Base-by-base conservation (phyloP, 2,888 invertebrate genomes). In the Exocentrus adspersus region DNA sequence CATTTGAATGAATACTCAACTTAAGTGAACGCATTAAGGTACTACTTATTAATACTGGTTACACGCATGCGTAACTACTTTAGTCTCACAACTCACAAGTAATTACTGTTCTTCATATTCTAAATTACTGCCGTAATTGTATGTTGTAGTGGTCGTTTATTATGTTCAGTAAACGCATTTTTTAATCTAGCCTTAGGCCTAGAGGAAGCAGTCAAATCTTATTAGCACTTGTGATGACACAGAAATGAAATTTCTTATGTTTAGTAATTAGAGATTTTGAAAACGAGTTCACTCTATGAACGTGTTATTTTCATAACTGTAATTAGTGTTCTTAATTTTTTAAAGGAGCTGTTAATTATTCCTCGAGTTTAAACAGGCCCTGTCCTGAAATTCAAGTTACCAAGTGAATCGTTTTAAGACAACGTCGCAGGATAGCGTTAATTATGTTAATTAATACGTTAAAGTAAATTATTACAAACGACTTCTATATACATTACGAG, bases 61-160 rank as follows among this genome's bases (percentile, higher is more conserved):
- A 12, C 9, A 42, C 53, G 53, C 53, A 53, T 53, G 53, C 41
- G 37, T 53, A 41, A 41, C 21, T 12, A 41, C 42, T 21, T 7
- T 16, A 42, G 42, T 21, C 53, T 32, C 16, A n/a, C n/a, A n/a
- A n/a, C 42, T 21, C 32, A 0, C 5, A 16, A 41, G 21, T 53
- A 19, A 19, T 42, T 42, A 24, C 16, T 21, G 14, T 53, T 42
- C 7, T 37, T 41, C 24, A 42, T 53, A n/a, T 28, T 53, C 41
- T 51, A 53, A 53, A 21, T 53, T 53, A 42, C 53, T 37, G 42
- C 53, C 53, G n/a, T 24, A 20, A 37, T 42, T 37, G 41, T 53
- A 16, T 41, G 41, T 42, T 41, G 53, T 53, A 52, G 37, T 20
- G 52, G 19, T 52, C 52, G 37, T 37, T 37, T 52, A 37, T 52